Percentiles rank a stretch among this genome's conserved stretches.
Evolutionary conservation across 2,113 vertebrate genomes (phyloP).

Genomic region (Vanacampus margaritifer): DNA sequence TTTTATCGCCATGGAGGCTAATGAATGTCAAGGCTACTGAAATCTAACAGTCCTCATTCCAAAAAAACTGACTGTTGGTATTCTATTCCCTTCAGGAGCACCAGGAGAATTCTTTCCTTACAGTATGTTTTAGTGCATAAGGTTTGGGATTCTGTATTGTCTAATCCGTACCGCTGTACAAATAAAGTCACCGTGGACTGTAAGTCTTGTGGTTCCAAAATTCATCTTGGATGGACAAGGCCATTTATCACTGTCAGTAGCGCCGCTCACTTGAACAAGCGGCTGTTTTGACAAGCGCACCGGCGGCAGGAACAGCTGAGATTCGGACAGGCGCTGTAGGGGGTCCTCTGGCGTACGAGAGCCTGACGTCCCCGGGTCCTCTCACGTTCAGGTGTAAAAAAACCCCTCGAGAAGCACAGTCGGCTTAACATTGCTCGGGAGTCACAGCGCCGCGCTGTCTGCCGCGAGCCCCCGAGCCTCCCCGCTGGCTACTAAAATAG

Average conservation of each 20-base stretch:
- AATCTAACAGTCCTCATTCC: conserved; percentile 40
- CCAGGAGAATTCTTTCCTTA: conserved; percentile 7
- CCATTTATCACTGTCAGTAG: conserved; percentile 89
- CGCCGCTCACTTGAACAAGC: conserved; percentile 69
- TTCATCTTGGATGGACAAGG: conserved; percentile 80
- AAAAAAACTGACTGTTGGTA: conserved; percentile 48
- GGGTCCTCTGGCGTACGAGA: conserved; percentile 58
- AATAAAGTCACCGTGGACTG: conserved; percentile 77
- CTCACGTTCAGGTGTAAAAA: conserved; percentile 68
- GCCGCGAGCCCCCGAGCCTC: conserved; percentile 44
- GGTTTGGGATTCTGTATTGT: conserved; percentile 16
- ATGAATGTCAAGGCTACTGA: conserved; percentile 37
- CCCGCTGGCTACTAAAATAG: conserved; percentile 54
- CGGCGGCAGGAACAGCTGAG: conserved; percentile 65
- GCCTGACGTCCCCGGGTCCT: conserved; percentile 51
- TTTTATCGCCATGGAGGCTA: conserved; percentile 17
- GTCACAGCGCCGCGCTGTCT: conserved; percentile 66
- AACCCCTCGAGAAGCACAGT: conserved; percentile 39
- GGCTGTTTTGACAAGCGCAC: conserved; percentile 87
- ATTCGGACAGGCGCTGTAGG: conserved; percentile 54
- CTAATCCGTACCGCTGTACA: conserved; percentile 31
- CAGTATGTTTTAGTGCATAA: not conserved
- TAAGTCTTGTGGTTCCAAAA: conserved; percentile 76
- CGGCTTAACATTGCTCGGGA: conserved; percentile 44
- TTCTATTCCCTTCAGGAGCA: conserved; percentile 37